Evolutionary conservation across 92 coral and sea anemone genomes (phyloP), one percentile per base, ranked within the genome.

Genomic region (Chrysogorgia sp.): DNA sequence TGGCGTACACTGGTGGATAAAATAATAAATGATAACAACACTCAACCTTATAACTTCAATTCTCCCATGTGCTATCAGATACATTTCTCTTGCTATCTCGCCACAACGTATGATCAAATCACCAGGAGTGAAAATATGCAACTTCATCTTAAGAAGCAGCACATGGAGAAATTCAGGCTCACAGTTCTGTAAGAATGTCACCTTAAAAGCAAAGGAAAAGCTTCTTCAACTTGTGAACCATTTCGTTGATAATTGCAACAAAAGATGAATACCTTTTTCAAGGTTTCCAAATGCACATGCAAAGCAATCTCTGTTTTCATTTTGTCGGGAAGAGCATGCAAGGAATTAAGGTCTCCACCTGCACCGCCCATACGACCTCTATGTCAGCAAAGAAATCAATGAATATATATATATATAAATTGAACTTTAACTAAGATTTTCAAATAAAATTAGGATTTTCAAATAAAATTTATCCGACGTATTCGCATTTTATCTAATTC

Each of bases 151-250:
- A 19, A 93, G 81, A 10, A 93, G 90, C 15, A 93, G 97, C 29
- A 84, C 92, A 82, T 93, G 98, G 9, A 93, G 82, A 79, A 93
- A 93, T 80, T 93, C 98, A 2, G 98, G 98, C 79, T 93, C 96
- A 65, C 98, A 93, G 58, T 87, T 93, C 58, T 93, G 98, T 35
- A 93, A 81, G 41, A 93, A 93, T 9, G 98, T 93, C 58, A 93
- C 97, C 92, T 89, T 25, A 19, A 29, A 23, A 23, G 59, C 6
- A 17, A 52, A 52, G 9, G 4, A 52, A 52, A 52, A 17, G 17
- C 59, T 17, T 52, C 59, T 52, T 3, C 59, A 52, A 52, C 6
- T 17, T 52, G 21, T 5, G 7, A 3, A 3, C 26, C 6, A 7
- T 52, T 52, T 7, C 26, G 26, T 17, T 17, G 12, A 34, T 40